Evolutionary conservation across 2,888 invertebrate genomes (phyloP).

Genomic region (Plemyria rubiginata): DNA sequence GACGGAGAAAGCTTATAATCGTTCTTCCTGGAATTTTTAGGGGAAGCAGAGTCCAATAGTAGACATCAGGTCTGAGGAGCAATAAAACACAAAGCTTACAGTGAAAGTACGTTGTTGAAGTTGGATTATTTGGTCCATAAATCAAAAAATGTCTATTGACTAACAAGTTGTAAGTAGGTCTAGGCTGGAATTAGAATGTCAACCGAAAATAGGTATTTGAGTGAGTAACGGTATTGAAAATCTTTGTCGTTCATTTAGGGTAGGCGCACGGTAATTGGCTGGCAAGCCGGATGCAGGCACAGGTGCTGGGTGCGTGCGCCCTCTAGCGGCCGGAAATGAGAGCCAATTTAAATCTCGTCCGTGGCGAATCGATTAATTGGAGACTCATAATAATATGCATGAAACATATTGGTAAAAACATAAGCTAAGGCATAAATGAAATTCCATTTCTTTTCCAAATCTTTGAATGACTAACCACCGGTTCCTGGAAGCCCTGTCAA

Average conservation of each 20-base stretch:
- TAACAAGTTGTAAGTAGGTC: neutral
- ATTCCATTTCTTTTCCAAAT: no score
- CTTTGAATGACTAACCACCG: no score
- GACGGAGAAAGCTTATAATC: no score
- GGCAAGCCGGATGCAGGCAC: conserved; percentile 73
- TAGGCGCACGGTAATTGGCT: conserved; percentile 69
- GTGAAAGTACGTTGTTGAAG: no score
- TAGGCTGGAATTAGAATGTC: conserved; percentile 5
- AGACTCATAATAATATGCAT: conserved; percentile 41
- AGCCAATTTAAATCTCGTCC: conserved; percentile 79
- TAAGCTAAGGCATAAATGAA: neutral
- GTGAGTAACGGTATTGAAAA: conserved; percentile 14
- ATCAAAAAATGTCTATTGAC: no score
- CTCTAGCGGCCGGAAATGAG: conserved; percentile 75
- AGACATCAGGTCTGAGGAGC: no score
- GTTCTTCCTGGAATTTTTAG: no score
- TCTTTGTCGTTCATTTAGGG: conserved; percentile 62
- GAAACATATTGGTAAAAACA: neutral
- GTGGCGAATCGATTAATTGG: conserved; percentile 73
- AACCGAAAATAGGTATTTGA: neutral
- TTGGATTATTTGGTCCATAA: no score
- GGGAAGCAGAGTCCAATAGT: no score
- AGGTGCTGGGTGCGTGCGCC: conserved; percentile 73
- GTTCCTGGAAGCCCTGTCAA: no score
- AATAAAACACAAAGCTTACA: no score